These are phyloP conservation scores for Aromia moschata DNA, from an alignment of 2,888 invertebrate species.

Conservation along the genomic window DNA sequence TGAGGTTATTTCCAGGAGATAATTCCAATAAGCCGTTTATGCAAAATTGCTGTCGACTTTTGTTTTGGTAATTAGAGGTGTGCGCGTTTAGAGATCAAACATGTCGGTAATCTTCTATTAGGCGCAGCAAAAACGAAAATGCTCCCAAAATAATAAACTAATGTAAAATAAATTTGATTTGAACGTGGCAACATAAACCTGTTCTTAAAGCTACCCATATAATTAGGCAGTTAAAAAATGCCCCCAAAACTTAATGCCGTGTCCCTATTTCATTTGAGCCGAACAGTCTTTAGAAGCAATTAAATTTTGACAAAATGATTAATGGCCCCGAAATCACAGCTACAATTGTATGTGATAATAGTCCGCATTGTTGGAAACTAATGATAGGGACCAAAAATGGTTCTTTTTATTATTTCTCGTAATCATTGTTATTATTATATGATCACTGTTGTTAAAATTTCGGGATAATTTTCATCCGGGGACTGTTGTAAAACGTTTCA, in stretches of 20 bases:
- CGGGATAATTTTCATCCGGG: conserved; percentile 33
- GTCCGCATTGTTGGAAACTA: conserved; percentile 51
- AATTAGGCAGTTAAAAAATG: conserved; percentile 53
- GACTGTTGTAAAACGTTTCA: conserved; percentile 21
- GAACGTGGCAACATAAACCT: conserved; percentile 44
- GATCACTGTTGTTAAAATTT: conserved; percentile 53
- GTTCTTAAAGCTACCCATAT: conserved; percentile 49
- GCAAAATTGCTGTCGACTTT: too few relatives aligned
- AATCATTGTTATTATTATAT: conserved; percentile 57
- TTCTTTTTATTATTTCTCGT: conserved; percentile 52
- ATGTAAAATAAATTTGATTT: conserved; percentile 47
- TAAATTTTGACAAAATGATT: conserved; percentile 62
- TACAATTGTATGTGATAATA: conserved; percentile 58
- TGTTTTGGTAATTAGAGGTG: conserved; percentile 34
- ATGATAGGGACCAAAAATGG: conserved; percentile 55
- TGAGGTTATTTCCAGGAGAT: too few relatives aligned
- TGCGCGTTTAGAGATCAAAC: conserved; percentile 35
- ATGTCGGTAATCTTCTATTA: conserved; percentile 40
- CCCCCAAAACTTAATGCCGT: conserved; percentile 48
- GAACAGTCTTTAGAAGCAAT: conserved; percentile 57
- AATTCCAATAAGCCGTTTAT: too few relatives aligned
- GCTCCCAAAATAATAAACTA: conserved; percentile 36
- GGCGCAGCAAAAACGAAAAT: conserved; percentile 34
- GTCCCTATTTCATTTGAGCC: conserved; percentile 51
- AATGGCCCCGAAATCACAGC: conserved; percentile 57